Conservation (phyloP, 2,797 vertebrate genomes). For the Thunnus albacares region DNA sequence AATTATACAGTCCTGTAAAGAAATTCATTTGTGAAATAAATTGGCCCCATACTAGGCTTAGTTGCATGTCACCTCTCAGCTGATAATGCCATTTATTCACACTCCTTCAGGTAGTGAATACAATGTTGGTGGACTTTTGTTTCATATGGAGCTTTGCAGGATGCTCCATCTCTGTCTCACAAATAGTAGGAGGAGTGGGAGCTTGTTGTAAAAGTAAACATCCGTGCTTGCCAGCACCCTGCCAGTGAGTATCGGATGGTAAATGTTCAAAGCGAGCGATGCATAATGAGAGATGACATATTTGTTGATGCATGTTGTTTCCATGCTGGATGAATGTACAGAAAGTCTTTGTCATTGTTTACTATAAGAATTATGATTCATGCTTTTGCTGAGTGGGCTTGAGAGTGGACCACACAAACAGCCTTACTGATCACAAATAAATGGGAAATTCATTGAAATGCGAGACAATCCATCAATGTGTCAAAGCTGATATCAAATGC, state of each 20-base stretch:
- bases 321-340: conserved; percentile 52
- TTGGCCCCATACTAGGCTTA: conserved; percentile 36
- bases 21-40: conserved; percentile 63
- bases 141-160: conserved; percentile 1
- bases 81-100: conserved; percentile 40
- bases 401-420: conserved; percentile 39
- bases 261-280: conserved; percentile 33
- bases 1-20: conserved; percentile 48
- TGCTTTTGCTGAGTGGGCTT: conserved; percentile 46
- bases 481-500: conserved; percentile 44
- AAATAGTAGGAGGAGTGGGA: background rate
- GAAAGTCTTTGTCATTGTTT: conserved; percentile 66
- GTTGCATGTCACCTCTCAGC: conserved; percentile 23
- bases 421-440: conserved; percentile 40
- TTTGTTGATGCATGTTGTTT: conserved; percentile 50
- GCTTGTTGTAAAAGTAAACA: conserved; percentile 41
- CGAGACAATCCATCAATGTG: conserved; percentile 48
- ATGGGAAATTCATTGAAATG: conserved; percentile 38
- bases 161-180: conserved; percentile 33
- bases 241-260: conserved; percentile 16
- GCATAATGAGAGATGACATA: conserved; percentile 48
- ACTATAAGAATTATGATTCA: conserved; percentile 63
- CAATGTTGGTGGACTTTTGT: conserved; percentile 2
- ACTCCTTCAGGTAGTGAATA: conserved; percentile 16
- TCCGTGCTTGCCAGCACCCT: conserved; percentile 14